A percentile compares a stretch with the other conserved stretches of the same genome.
Evolutionary conservation across 2,888 invertebrate genomes (phyloP).

Genomic region (Clanis bilineata): DNA sequence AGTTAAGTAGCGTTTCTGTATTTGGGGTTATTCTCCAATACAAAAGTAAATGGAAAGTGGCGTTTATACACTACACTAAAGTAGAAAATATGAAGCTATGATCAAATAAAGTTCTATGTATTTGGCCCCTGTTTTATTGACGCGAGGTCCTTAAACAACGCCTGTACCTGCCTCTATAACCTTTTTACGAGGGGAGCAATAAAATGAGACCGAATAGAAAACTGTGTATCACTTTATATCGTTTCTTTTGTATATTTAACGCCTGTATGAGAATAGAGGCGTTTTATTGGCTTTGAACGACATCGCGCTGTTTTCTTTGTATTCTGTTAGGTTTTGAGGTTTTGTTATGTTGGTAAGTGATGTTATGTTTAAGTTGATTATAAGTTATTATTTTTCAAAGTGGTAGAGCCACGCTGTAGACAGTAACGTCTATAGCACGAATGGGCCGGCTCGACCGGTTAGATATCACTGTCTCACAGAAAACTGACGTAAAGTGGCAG

Average conservation of each 20-base stretch:
- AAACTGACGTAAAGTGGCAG: too few relatives aligned
- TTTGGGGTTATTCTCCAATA: background rate
- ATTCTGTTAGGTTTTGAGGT: background rate
- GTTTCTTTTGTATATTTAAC: slow-evolving; percentile 78
- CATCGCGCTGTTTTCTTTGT: background rate
- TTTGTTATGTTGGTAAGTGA: background rate
- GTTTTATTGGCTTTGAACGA: slow-evolving; percentile 24
- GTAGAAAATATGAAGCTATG: slow-evolving; percentile 57
- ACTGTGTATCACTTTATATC: slow-evolving; percentile 66
- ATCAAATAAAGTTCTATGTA: slow-evolving; percentile 70
- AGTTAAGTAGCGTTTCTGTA: background rate
- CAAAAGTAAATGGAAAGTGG: background rate
- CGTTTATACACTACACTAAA: slow-evolving; percentile 32
- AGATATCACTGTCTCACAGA: too few relatives aligned
- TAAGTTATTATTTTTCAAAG: background rate
- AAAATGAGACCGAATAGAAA: slow-evolving; percentile 53
- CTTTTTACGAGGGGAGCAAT: slow-evolving; percentile 62
- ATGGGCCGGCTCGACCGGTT: too few relatives aligned
- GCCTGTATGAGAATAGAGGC: slow-evolving; percentile 41
- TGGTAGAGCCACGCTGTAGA: too few relatives aligned
- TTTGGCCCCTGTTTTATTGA: slow-evolving; percentile 62
- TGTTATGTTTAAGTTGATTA: background rate
- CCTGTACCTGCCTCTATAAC: slow-evolving; percentile 62
- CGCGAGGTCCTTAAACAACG: slow-evolving; percentile 47
- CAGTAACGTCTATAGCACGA: too few relatives aligned